Evolutionary conservation across 2,113 vertebrate genomes (phyloP), one percentile per base, ranked within the genome.

Genomic region (Sebastes fasciatus): DNA sequence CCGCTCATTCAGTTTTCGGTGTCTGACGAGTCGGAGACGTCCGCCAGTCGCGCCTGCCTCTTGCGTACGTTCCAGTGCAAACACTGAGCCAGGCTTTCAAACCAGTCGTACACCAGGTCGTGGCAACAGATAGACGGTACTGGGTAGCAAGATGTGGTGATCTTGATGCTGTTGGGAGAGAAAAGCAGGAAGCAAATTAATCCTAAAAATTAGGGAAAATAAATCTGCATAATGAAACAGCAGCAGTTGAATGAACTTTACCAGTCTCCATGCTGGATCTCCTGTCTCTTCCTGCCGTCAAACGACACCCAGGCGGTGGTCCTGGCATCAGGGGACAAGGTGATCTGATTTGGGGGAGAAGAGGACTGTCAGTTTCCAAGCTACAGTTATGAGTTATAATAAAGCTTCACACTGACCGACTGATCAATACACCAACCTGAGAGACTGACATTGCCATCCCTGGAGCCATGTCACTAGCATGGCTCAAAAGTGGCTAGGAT

Each of bases 61-160:
- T 96, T 96, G 46, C 96, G 95, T 6, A 96, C 94, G 46, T 96
- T 96, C 96, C 96, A 96, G 93, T 96, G 96, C 85, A 96, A 85
- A 89, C 96, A 96, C 92, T 96, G 93, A 4, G 96, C 96, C 85
- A 96, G 91, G 78, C 96, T 96, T 62, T 96, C 96, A 14, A 96
- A 96, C 96, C 96, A 96, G 93, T 96, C 96, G 40, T 96, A 95
- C 82, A 96, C 96, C 82, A 96, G 92, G 81, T 96, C 96, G 4
- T 96, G 94, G 82, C 96, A 96, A n/a, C 96, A 96, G 88, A 96
- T 96, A 1, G 95, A 96, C 0, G 96, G 96, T 46, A 96, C 94
- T 0, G 96, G 96, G 80, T 93, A 96, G 71, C 96, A 96, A 4
- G 96, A 96, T 0, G 96, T 96, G 0, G 96, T 96, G 61, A 96